phyloP scores from a whole-genome alignment of 2,113 vertebrate genomes.

The Cricetomys ansorgei region DNA sequence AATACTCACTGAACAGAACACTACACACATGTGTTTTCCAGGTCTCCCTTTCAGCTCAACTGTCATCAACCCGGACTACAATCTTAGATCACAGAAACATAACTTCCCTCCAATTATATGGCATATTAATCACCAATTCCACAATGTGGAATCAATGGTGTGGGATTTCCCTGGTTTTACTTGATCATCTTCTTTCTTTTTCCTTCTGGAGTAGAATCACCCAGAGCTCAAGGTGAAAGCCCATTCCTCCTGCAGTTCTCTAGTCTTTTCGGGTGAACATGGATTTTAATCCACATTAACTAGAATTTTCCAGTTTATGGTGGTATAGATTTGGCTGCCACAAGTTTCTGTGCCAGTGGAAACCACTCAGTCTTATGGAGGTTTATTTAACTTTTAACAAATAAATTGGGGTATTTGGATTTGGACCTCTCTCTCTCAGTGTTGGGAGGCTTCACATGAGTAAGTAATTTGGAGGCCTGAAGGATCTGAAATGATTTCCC shows the following conservation, averaged over 20 bases:
- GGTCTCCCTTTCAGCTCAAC: background rate
- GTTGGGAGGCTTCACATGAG: background rate
- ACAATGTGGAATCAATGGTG: background rate
- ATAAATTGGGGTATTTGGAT: conserved; percentile 13
- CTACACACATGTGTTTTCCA: background rate
- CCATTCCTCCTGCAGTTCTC: background rate
- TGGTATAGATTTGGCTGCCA: background rate
- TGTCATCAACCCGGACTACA: background rate
- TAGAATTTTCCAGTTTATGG: conserved; percentile 1
- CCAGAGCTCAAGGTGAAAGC: conserved; percentile 25
- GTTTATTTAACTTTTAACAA: conserved; percentile 26
- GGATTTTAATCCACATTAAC: conserved; percentile 13
- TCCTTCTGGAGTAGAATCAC: background rate
- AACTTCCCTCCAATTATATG: background rate
- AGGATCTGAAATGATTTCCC: conserved; percentile 28
- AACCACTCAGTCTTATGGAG: background rate
- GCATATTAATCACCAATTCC: background rate
- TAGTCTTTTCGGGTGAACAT: conserved; percentile 2
- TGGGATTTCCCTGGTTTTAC: background rate
- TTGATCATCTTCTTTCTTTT: background rate
- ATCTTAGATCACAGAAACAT: conserved; percentile 5
- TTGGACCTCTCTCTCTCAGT: conserved; percentile 34
- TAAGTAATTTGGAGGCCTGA: conserved; percentile 45
- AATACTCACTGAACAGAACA: background rate
- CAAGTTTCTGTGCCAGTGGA: background rate